Conservation (phyloP, 2,797 vertebrate genomes). For the Loriculus beryllinus region DNA sequence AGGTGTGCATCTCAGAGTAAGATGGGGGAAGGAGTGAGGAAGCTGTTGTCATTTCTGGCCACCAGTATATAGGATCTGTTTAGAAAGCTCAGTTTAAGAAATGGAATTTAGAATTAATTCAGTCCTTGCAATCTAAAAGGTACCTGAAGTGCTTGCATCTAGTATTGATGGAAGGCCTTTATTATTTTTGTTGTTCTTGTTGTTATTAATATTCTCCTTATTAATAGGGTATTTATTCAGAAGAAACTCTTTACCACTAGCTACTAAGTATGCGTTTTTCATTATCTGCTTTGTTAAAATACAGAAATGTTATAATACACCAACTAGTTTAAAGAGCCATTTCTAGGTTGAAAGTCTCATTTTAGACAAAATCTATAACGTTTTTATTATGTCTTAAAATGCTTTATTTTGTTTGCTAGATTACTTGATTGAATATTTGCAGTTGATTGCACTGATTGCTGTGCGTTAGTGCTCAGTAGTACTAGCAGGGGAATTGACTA, state of each 20-base stretch:
- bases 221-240: neutral
- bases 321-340: neutral
- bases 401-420: neutral
- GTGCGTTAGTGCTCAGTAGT: neutral
- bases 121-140: neutral
- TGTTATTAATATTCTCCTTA: neutral
- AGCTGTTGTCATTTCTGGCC: neutral
- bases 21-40: neutral
- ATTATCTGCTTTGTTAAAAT: neutral
- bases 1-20: neutral
- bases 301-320: accelerated
- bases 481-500: constrained; percentile 2
- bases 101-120: neutral
- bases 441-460: neutral
- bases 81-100: neutral
- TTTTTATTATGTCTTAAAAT: neutral
- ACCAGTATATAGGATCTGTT: neutral
- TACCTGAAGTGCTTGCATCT: neutral
- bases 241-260: neutral
- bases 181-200: neutral
- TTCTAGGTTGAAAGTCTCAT: neutral
- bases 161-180: neutral
- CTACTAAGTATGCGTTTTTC: neutral
- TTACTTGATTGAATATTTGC: neutral
- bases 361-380: neutral